Conservation (phyloP, 2,888 invertebrate species). For the Catocala nupta region DNA sequence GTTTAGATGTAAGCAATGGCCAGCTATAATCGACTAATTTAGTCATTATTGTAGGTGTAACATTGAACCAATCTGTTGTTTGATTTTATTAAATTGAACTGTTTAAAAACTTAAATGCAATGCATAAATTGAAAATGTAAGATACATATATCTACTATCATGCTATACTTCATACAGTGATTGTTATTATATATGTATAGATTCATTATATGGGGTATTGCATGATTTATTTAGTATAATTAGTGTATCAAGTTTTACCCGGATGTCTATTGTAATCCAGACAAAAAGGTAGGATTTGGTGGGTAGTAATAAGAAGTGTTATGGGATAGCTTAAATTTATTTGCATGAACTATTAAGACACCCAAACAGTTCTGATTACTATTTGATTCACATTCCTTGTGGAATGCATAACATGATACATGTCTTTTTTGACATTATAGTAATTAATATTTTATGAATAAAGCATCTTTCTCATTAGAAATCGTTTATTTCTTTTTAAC, state of each 20-base stretch:
- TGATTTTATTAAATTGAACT: constrained; percentile 87
- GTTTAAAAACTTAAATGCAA: constrained; percentile 83
- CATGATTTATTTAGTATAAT: constrained; percentile 66
- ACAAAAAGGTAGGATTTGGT: constrained; percentile 65
- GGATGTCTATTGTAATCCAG: constrained; percentile 26
- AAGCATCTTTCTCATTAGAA: constrained; percentile 60
- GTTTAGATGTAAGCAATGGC: constrained; percentile 69
- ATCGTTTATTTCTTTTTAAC: constrained; percentile 63
- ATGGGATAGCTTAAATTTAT: constrained; percentile 42
- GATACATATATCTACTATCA: constrained; percentile 83
- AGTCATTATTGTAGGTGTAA: constrained; percentile 74
- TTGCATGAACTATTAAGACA: constrained; percentile 45
- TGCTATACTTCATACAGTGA: constrained; percentile 68
- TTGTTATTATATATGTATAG: constrained; percentile 53
- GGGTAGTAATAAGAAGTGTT: constrained; percentile 63
- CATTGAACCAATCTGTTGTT: constrained; percentile 77
- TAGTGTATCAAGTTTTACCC: constrained; percentile 66
- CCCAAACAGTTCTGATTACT: constrained; percentile 64
- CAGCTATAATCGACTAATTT: constrained; percentile 71
- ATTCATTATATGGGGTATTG: constrained; percentile 60
- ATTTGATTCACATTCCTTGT: constrained; percentile 67
- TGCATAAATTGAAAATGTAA: constrained; percentile 85
- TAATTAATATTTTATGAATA: constrained; percentile 70
- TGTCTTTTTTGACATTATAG: constrained; percentile 83
- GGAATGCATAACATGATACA: constrained; percentile 73